These are phyloP conservation scores for Lagocephalus sceleratus DNA, from an alignment of 2,797 vertebrate species.

Conservation along the genomic window DNA sequence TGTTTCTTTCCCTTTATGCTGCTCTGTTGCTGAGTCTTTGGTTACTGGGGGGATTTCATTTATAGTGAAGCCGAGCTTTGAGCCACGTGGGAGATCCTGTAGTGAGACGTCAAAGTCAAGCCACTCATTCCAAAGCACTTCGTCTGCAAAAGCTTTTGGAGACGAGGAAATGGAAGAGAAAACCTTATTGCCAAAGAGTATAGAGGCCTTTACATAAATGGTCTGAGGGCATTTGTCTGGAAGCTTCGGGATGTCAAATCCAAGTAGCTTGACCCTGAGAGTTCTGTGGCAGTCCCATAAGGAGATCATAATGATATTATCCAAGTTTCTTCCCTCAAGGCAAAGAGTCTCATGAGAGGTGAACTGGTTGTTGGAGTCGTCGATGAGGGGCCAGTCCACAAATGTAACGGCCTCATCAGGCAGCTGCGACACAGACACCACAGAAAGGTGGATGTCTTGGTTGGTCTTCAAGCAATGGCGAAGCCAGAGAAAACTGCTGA, in stretches of 20 bases:
- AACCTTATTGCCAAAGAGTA: slow-evolving; percentile 74
- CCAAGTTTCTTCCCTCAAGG: slow-evolving; percentile 66
- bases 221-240: slow-evolving; percentile 63
- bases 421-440: slow-evolving; percentile 61
- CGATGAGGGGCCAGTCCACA: slow-evolving; percentile 73
- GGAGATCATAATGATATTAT: slow-evolving; percentile 78
- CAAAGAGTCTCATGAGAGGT: slow-evolving; percentile 72
- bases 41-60: slow-evolving; percentile 47
- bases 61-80: slow-evolving; percentile 75
- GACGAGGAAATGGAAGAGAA: slow-evolving; percentile 66
- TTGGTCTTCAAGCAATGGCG: slow-evolving; percentile 72
- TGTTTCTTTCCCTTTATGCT: slow-evolving; percentile 62
- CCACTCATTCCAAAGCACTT: slow-evolving; percentile 82
- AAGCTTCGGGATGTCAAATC: slow-evolving; percentile 75
- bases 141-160: slow-evolving; percentile 69
- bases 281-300: slow-evolving; percentile 79
- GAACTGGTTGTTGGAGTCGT: slow-evolving; percentile 73
- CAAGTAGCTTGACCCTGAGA: slow-evolving; percentile 78
- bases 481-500: slow-evolving; percentile 75
- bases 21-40: slow-evolving; percentile 43
- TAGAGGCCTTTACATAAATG: slow-evolving; percentile 71
- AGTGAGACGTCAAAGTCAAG: slow-evolving; percentile 75
- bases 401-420: slow-evolving; percentile 50
- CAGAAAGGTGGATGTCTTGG: slow-evolving; percentile 69
- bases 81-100: slow-evolving; percentile 74